Conservation (phyloP, 2,888 invertebrate species). For the Taenaris catops region DNA sequence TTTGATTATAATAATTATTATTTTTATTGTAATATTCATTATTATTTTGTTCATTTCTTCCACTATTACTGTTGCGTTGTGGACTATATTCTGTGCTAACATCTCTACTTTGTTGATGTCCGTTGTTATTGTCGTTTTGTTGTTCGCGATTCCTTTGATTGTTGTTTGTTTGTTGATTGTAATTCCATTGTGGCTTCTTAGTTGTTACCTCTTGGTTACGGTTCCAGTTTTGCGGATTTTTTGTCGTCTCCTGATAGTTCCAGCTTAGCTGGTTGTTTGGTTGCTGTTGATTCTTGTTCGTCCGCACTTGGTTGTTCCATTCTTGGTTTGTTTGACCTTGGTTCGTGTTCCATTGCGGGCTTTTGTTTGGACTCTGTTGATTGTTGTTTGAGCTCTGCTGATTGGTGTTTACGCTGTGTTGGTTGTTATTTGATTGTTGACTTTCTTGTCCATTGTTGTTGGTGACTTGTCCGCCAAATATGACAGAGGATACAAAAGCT, state of each 20-base stretch:
- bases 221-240: slow-evolving; percentile 3
- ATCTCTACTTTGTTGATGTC: slow-evolving; percentile 2
- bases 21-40: too few relatives aligned
- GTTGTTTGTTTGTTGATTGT: not conserved
- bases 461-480: slow-evolving; percentile 22
- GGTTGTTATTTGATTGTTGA: not conserved
- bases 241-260: not conserved
- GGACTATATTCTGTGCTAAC: not conserved
- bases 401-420: slow-evolving; percentile 1
- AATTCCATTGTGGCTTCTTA: slow-evolving; percentile 1
- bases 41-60: too few relatives aligned
- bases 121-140: slow-evolving; percentile 1
- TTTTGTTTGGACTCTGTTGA: slow-evolving; percentile 4
- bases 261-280: not conserved
- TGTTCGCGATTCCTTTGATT: slow-evolving; percentile 1
- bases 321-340: slow-evolving; percentile 7
- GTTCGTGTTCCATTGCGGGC: slow-evolving; percentile 7
- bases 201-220: slow-evolving; percentile 1
- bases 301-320: not conserved
- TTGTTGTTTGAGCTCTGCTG: slow-evolving; percentile 1
- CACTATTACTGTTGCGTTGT: not conserved
- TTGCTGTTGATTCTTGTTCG: not conserved
- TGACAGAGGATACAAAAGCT: slow-evolving; percentile 32
- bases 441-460: slow-evolving; percentile 4
- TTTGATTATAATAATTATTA: too few relatives aligned